phyloP scores from a whole-genome alignment of 1,140 invertebrate genomes.

The Drosophila funebris region DNA sequence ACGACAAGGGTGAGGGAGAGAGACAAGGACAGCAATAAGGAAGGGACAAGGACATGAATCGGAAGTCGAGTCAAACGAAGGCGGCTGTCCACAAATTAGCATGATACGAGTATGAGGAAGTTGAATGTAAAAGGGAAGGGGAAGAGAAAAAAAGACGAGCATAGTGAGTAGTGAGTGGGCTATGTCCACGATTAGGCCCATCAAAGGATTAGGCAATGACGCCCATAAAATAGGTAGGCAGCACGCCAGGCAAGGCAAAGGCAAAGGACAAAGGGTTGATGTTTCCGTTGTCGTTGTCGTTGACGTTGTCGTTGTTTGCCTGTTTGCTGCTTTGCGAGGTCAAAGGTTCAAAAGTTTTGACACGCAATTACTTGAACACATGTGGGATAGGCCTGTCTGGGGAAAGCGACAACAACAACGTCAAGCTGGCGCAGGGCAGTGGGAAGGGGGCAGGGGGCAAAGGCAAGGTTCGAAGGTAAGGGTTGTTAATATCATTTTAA shows the following conservation, averaged over 20 bases:
- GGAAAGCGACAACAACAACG: background rate
- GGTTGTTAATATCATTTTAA: constrained; percentile 79
- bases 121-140: no score
- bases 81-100: constrained; percentile 80
- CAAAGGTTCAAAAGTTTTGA: constrained; percentile 78
- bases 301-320: constrained; percentile 10
- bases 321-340: constrained; percentile 13
- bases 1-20: background rate
- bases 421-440: background rate
- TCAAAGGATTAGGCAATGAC: constrained; percentile 75
- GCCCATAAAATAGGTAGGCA: constrained; percentile 47
- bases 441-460: no score
- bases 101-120: constrained; percentile 47
- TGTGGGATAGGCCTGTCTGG: constrained; percentile 14
- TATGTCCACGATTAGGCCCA: constrained; percentile 70
- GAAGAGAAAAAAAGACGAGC: background rate
- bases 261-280: constrained; percentile 7
- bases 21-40: background rate
- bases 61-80: constrained; percentile 79
- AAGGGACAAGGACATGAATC: constrained; percentile 46
- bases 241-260: constrained; percentile 22
- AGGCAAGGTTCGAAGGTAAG: no score
- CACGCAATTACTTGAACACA: constrained; percentile 13
- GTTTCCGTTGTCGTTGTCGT: background rate
- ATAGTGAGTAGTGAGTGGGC: constrained; percentile 23